Conservation (phyloP, 2,113 vertebrate species). For the Motacilla tschutschensis region DNA sequence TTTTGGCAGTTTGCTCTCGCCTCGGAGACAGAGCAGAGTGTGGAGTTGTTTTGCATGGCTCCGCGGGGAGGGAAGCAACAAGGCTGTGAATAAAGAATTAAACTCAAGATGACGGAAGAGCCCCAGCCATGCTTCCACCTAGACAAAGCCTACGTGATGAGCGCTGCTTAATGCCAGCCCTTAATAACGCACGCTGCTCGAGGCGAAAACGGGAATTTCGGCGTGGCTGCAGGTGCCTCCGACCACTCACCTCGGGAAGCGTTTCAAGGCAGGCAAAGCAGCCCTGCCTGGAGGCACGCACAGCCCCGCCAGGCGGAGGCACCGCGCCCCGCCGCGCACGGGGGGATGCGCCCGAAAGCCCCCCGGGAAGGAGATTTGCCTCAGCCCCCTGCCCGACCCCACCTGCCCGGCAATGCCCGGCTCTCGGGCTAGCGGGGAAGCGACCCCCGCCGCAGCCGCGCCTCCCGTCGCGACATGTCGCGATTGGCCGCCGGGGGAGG, state of each 20-base stretch:
- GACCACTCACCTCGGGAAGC: constrained; percentile 23
- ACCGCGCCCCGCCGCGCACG: background rate
- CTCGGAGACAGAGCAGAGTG: background rate
- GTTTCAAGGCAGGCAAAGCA: background rate
- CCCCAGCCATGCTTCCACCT: constrained; percentile 34
- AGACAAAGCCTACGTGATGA: constrained; percentile 41
- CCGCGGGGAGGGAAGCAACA: background rate
- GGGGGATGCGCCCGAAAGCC: background rate
- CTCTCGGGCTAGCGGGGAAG: background rate
- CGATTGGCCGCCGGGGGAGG: background rate
- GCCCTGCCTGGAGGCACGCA: background rate
- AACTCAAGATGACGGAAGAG: constrained; percentile 52
- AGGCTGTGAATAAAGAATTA: constrained; percentile 34
- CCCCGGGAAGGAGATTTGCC: background rate
- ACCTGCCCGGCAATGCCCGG: background rate
- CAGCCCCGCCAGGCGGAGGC: constrained; percentile 2
- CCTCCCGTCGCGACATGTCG: constrained; percentile 23
- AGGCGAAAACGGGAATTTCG: background rate
- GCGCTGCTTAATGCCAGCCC: background rate
- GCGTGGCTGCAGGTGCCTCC: constrained; percentile 29
- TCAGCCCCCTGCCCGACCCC: background rate
- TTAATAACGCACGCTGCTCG: background rate
- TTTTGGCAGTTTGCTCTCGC: constrained; percentile 1
- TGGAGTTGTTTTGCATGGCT: background rate
- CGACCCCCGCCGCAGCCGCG: background rate